Percentiles rank a stretch among this genome's conserved stretches.
phyloP scores from a whole-genome alignment of 1,140 invertebrate genomes.

The Drosophila santomea region DNA sequence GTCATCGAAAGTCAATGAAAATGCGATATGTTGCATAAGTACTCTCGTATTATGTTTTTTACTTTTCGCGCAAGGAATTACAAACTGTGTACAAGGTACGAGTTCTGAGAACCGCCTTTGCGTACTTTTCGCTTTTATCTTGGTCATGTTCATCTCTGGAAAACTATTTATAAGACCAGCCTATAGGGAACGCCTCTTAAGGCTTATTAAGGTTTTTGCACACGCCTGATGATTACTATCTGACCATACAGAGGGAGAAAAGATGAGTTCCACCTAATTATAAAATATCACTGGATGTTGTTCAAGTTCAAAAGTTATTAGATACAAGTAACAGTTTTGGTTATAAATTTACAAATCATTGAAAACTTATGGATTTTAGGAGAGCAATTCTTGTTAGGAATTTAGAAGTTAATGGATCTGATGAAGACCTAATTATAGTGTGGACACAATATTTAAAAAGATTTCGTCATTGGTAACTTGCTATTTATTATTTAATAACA shows the following conservation, averaged over 20 bases:
- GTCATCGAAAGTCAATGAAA: constrained; percentile 60
- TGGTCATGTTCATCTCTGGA: constrained; percentile 26
- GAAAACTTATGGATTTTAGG: no score
- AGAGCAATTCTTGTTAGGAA: no score
- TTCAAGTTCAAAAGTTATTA: no score
- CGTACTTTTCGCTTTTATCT: constrained; percentile 31
- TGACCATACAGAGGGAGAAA: constrained; percentile 13
- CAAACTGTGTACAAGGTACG: background rate
- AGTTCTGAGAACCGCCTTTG: constrained; percentile 41
- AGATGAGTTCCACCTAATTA: no score
- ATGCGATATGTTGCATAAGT: constrained; percentile 40
- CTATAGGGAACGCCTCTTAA: background rate
- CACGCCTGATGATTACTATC: constrained; percentile 33
- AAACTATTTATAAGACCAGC: constrained; percentile 31
- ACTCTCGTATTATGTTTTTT: constrained; percentile 11
- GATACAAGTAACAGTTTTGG: no score
- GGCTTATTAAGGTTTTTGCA: constrained; percentile 27
- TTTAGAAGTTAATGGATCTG: no score
- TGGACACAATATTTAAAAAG: no score
- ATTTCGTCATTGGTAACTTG: no score
- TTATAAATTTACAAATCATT: no score
- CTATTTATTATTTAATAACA: no score
- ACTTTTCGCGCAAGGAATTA: constrained; percentile 10
- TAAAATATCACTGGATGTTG: background rate
- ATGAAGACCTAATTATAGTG: no score